A percentile compares a stretch with the other conserved stretches of the same genome.
These are phyloP conservation scores for Regulus satrapa DNA, from an alignment of 2,113 vertebrate species.

Conservation along the genomic window DNA sequence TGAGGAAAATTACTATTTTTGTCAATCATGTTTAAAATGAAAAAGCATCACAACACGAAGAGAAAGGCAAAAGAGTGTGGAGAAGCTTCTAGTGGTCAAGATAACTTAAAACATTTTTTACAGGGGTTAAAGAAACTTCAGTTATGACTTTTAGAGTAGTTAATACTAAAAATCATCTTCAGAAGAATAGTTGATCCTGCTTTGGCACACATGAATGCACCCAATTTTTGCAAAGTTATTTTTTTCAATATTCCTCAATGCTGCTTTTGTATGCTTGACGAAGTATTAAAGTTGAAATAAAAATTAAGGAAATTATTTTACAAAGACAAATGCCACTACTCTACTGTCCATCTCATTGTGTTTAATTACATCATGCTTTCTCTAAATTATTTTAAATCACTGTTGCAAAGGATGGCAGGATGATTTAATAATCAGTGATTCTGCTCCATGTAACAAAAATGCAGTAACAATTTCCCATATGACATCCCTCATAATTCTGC, in stretches of 20 bases:
- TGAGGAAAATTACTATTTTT: not conserved
- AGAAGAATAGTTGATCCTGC: not conserved
- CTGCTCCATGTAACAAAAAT: not conserved
- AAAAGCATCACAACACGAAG: not conserved
- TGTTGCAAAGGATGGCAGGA: not conserved
- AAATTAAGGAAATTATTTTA: not conserved
- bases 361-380: not conserved
- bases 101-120: not conserved
- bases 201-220: not conserved
- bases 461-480: not conserved
- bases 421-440: not conserved
- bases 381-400: not conserved
- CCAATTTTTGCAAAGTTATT: not conserved
- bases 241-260: not conserved
- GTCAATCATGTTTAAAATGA: not conserved
- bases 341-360: not conserved
- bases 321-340: not conserved
- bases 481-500: not conserved
- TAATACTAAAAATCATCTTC: not conserved
- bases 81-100: not conserved
- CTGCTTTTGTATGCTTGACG: not conserved
- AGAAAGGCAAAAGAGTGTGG: not conserved
- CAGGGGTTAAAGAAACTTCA: not conserved
- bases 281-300: not conserved
- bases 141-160: not conserved